Evolutionary conservation across 2,888 invertebrate genomes (phyloP), one percentile per base, ranked within the genome.

Genomic region (Oscheius sp.): DNA sequence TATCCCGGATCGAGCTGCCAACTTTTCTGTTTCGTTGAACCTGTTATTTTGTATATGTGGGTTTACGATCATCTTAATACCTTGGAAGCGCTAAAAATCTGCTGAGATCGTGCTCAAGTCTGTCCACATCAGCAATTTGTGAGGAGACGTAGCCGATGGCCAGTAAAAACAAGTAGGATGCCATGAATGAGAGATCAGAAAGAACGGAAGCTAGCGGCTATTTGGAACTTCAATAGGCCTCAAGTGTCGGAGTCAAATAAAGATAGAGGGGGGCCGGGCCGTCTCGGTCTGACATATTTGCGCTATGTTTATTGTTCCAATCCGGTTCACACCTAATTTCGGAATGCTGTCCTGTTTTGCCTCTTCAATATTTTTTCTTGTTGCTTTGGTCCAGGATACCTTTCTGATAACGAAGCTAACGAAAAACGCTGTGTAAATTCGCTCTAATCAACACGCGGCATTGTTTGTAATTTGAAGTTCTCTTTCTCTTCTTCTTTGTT

Each of bases 31-130:
- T 51, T 81, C 79, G 58, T 81, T 80, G 68, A 42, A 77, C 58
- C 81, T 81, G 68, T 13, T 71, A 1, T 11, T 1, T 73, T 37
- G 33, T 35, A 1, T 21, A 1, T 4, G 32, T 13, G 10, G 4
- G 9, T 5, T 13, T 21, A 37, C 10, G 7, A 21, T 21, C 21
- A 21, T 21, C 21, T 57, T n/a, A 60, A 47, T 9, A 82, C 82
- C 82, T 79, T 0, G 82, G 75, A 65, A 81, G 68, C 1, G 78
- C 76, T 65, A 82, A 62, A 72, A 82, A 82, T 58, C 75, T 76
- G 11, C 78, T 75, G 32, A 82, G 70, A 55, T 82, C 82, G 65
- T 80, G 80, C 35, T 78, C 73, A 74, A 82, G 62, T 33, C 82
- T 59, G 60, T 82, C 80, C 50, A 78, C 60, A 71, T 82, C 82